Percentiles rank a stretch among this genome's conserved stretches.
Evolutionary conservation across 2,797 vertebrate genomes (phyloP).

Genomic region (Serranus cabrilla): DNA sequence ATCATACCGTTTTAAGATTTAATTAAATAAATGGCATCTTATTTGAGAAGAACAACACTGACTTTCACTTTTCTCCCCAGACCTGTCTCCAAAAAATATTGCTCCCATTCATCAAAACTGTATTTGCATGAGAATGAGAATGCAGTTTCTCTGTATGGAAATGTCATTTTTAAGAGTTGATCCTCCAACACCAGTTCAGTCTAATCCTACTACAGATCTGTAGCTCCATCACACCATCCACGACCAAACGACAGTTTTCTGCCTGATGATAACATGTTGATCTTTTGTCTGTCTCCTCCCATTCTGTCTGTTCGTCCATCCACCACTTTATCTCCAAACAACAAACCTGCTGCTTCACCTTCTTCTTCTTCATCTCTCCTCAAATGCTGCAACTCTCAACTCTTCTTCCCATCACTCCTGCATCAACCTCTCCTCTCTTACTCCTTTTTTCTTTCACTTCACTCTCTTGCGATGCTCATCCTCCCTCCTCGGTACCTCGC

Average conservation of each 20-base stretch:
- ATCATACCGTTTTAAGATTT: neutral
- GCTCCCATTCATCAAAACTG: too few relatives aligned
- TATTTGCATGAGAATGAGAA: too few relatives aligned
- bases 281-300: conserved; percentile 24
- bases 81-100: too few relatives aligned
- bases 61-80: neutral
- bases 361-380: conserved; percentile 5
- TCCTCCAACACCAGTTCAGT: conserved; percentile 34
- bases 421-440: conserved; percentile 18
- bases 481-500: conserved; percentile 17
- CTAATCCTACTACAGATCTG: conserved; percentile 24
- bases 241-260: conserved; percentile 9
- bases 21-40: neutral
- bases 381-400: neutral
- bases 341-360: conserved; percentile 5
- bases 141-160: too few relatives aligned
- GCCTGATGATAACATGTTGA: conserved; percentile 45
- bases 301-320: conserved; percentile 32
- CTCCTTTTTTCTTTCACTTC: neutral
- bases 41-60: neutral
- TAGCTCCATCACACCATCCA: conserved; percentile 42
- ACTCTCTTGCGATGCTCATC: neutral
- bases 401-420: neutral
- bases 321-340: conserved; percentile 14
- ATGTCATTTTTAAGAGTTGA: too few relatives aligned